Percentiles rank a stretch among this genome's conserved stretches.
These are phyloP conservation scores for Cerastoderma edule DNA, from an alignment of 2,888 invertebrate genomes.

Conservation along the genomic window DNA sequence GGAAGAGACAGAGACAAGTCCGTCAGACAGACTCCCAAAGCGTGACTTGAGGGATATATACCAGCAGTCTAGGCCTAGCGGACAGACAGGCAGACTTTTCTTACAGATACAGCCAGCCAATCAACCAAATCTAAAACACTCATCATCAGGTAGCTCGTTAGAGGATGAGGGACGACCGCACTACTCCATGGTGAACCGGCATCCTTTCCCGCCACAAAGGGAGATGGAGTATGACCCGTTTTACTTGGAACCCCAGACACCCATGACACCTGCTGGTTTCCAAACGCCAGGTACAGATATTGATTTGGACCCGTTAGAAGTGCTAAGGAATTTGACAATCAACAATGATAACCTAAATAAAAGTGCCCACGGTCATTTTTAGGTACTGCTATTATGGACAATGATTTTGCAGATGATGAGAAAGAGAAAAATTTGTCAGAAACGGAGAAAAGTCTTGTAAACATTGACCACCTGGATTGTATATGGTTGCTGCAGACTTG, in stretches of 20 bases:
- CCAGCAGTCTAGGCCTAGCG: slow-evolving; percentile 43
- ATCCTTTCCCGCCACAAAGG: slow-evolving; percentile 55
- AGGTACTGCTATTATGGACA: too few species aligned
- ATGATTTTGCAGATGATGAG: too few species aligned
- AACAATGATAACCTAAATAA: slow-evolving; percentile 60
- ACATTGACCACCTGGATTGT: too few species aligned
- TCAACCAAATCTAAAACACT: slow-evolving; percentile 35
- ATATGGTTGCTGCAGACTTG: too few species aligned
- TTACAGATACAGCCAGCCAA: slow-evolving; percentile 55
- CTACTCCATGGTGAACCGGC: slow-evolving; percentile 66
- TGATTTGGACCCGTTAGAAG: slow-evolving; percentile 77
- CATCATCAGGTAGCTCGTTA: slow-evolving; percentile 57
- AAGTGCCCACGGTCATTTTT: slow-evolving; percentile 60
- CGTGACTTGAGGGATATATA: slow-evolving; percentile 12
- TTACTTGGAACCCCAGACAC: slow-evolving; percentile 73
- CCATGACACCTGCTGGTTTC: slow-evolving; percentile 77
- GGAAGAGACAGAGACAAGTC: slow-evolving; percentile 47
- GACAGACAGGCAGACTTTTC: slow-evolving; percentile 58
- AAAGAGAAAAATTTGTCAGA: too few species aligned
- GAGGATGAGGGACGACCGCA: slow-evolving; percentile 58
- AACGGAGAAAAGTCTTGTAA: too few species aligned
- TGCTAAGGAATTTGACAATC: slow-evolving; percentile 79
- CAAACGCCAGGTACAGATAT: slow-evolving; percentile 73
- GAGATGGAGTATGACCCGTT: slow-evolving; percentile 54
- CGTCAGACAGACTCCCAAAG: slow-evolving; percentile 30